Base-by-base conservation (phyloP, 2,113 vertebrate genomes). In the Scolopax mira region DNA sequence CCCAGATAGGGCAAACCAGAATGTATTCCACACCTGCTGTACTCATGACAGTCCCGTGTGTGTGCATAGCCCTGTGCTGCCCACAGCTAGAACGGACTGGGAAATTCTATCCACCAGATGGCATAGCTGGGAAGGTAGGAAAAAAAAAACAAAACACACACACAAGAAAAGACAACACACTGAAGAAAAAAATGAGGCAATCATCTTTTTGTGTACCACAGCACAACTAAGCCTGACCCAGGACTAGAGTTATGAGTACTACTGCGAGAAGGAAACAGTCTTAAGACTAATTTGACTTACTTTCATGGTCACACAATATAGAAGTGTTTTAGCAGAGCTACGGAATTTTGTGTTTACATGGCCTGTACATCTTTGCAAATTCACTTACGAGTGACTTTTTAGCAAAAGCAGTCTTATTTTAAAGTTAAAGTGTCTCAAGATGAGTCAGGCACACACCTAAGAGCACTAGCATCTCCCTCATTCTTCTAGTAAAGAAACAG, bases 71-170 rank as follows among this genome's bases (percentile, higher is more conserved):
- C 64, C 60, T 39, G 24, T 37, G 23, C 27, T 85, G 60, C 9
- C 46, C 75, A 64, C 31, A 88, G 58, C 41, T 46, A 77, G 19
- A 80, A 88, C 0, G 2, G 75, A 65, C 79, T 33, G 9, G 55
- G 67, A 67, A 67, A 52, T 81, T 85, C 55, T 51, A 95, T 96
- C 96, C 96, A 97, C 92, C 95, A 97, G 95, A 95, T 94, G 95
- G 95, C 96, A 97, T 25, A 94, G 86, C 89, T 86, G 69, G 86
- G 73, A 96, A 92, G 61, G 61, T 9, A 93, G 73, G 46, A 94
- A 1, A 25, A 33, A 19, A 48, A 51, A 89, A 66, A 54, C 7
- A 67, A 16, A 48, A 10, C 28, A 15, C 2, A 12, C 28, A 21
- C 25, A 25, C 28, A 49, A 3, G 3, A 70, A 44, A 79, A 82